phyloP scores from a whole-genome alignment of 2,888 invertebrate genomes.

The Drosophila cracens region DNA sequence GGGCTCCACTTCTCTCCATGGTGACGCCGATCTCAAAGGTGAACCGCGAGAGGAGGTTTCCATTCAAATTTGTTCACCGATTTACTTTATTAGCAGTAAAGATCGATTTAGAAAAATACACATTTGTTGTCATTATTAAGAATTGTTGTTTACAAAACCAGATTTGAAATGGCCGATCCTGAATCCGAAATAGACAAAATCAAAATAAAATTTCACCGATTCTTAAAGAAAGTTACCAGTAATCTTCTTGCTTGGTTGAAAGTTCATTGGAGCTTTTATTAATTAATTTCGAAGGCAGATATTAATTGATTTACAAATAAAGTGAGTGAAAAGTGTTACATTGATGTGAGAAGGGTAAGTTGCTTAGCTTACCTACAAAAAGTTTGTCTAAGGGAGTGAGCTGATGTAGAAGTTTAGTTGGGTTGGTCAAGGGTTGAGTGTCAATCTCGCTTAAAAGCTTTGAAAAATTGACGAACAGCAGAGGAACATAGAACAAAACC shows the following conservation, averaged over 20 bases:
- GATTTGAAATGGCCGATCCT: too few relatives aligned
- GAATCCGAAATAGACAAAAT: too few relatives aligned
- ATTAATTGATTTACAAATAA: neutral
- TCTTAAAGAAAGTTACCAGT: neutral
- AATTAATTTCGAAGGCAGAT: neutral
- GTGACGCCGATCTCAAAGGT: too few relatives aligned
- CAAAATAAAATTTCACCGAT: neutral
- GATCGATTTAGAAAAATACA: neutral
- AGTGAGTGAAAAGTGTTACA: neutral
- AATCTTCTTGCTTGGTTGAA: neutral
- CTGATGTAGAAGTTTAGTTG: neutral
- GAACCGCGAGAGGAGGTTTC: too few relatives aligned
- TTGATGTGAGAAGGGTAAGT: neutral
- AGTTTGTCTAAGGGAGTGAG: neutral
- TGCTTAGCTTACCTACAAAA: neutral
- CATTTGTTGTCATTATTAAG: neutral
- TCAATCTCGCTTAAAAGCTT: too few relatives aligned
- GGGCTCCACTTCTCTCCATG: too few relatives aligned
- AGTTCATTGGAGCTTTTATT: neutral
- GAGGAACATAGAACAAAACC: too few relatives aligned
- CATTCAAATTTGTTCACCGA: too few relatives aligned
- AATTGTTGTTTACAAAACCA: neutral
- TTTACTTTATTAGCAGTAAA: too few relatives aligned
- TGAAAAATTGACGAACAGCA: too few relatives aligned
- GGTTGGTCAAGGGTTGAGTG: neutral